Percentiles rank a stretch among this genome's conserved stretches.
phyloP scores from a whole-genome alignment of 2,888 invertebrate genomes.

The Lasioglossum zephyrum region DNA sequence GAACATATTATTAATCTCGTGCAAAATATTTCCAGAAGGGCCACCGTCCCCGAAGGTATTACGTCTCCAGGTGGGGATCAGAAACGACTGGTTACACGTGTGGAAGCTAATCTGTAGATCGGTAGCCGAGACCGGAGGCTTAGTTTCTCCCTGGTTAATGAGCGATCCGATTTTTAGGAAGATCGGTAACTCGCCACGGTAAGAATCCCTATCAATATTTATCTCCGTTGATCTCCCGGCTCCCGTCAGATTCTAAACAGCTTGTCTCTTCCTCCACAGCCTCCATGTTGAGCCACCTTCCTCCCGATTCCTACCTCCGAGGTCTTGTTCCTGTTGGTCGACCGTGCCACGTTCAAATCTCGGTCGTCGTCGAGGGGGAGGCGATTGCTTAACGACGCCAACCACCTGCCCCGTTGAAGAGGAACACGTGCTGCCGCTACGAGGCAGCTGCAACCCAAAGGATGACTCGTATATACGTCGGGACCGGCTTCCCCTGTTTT shows the following conservation, averaged over 20 bases:
- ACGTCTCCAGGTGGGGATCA: not conserved
- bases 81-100: not conserved
- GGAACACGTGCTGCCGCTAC: conserved; percentile 78
- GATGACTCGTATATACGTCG: conserved; percentile 49
- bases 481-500: conserved; percentile 48
- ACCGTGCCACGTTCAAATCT: conserved; percentile 77
- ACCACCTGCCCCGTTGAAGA: conserved; percentile 80
- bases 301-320: conserved; percentile 23
- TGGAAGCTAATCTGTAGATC: not conserved
- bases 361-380: conserved; percentile 77
- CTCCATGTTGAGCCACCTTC: conserved; percentile 42
- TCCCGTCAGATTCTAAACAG: conserved; percentile 42
- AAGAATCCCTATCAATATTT: conserved; percentile 29
- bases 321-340: conserved; percentile 45
- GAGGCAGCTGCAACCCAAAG: conserved; percentile 69
- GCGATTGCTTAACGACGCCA: conserved; percentile 81
- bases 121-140: not conserved
- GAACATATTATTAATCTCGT: not conserved
- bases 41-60: not conserved
- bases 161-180: conserved; percentile 22
- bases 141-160: not conserved
- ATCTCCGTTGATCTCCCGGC: conserved; percentile 31
- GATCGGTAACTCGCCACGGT: conserved; percentile 8
- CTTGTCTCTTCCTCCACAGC: conserved; percentile 47
- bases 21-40: not conserved